Conservation (phyloP, 1,140 invertebrate genomes). For the Atopsyche davidsoni region DNA sequence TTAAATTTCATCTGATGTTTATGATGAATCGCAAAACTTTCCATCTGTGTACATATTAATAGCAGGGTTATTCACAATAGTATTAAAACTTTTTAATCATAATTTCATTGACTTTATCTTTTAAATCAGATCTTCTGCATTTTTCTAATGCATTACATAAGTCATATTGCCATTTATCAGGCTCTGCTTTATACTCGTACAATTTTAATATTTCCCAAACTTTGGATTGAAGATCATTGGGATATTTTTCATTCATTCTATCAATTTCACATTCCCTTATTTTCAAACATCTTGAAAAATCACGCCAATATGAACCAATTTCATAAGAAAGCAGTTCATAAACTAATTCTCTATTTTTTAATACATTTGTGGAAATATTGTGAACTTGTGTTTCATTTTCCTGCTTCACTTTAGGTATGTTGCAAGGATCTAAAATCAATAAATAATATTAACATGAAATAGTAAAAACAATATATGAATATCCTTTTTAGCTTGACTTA, state of each 20-base stretch:
- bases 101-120: conserved; percentile 6
- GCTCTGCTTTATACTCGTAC: conserved; percentile 4
- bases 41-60: background rate
- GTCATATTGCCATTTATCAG: conserved; percentile 4
- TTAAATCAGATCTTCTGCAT: conserved; percentile 17
- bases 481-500: too few relatives aligned
- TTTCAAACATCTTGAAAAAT: conserved; percentile 12
- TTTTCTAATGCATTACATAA: conserved; percentile 18
- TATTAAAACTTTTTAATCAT: background rate
- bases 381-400: background rate
- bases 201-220: conserved; percentile 10
- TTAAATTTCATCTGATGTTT: too few relatives aligned
- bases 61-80: background rate
- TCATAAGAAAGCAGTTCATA: conserved; percentile 10
- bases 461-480: background rate
- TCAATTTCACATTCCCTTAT: conserved; percentile 17
- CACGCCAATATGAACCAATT: conserved; percentile 18
- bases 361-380: background rate
- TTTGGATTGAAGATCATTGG: conserved; percentile 16
- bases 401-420: background rate
- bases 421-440: background rate
- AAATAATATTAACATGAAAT: background rate
- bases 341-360: conserved; percentile 5
- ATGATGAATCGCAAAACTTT: too few relatives aligned
- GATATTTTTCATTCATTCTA: conserved; percentile 6